Evolutionary conservation across 2,113 vertebrate species (phyloP).

Genomic region (Megaptera novaeangliae): DNA sequence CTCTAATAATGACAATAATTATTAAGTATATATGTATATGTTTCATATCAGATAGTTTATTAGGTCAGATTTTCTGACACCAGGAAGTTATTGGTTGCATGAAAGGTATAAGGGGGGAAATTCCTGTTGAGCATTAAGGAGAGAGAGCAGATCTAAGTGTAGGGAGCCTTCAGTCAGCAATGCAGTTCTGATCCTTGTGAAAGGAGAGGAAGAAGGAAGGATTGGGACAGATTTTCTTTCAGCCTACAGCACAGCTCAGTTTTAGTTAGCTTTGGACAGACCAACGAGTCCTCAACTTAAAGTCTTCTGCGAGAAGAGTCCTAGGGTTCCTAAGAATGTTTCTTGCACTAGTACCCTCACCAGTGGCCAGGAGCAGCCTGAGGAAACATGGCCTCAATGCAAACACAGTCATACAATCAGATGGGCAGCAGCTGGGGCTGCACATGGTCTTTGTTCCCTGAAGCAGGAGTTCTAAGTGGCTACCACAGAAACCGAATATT

Average conservation of each 20-base stretch:
- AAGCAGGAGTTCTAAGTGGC: not conserved
- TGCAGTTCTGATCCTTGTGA: rapidly evolving
- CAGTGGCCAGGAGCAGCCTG: rapidly evolving
- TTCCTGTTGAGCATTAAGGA: not conserved
- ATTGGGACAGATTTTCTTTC: not conserved
- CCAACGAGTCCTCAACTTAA: not conserved
- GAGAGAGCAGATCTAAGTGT: not conserved
- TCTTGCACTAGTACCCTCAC: too few relatives aligned
- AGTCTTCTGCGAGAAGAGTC: not conserved
- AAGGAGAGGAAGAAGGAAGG: not conserved
- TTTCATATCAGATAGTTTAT: not conserved
- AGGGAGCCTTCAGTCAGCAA: not conserved
- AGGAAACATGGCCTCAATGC: not conserved
- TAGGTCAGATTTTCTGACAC: not conserved
- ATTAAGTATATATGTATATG: not conserved
- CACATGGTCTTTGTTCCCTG: not conserved
- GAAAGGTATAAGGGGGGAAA: not conserved
- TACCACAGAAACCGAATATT: not conserved
- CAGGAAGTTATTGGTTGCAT: not conserved
- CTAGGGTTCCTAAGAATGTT: not conserved
- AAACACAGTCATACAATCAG: not conserved
- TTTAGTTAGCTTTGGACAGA: not conserved
- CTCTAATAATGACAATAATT: not conserved
- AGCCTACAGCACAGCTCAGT: not conserved
- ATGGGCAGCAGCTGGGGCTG: rapidly evolving